Evolutionary conservation across 2,888 invertebrate species (phyloP).

Genomic region (Thelaira solivaga): DNA sequence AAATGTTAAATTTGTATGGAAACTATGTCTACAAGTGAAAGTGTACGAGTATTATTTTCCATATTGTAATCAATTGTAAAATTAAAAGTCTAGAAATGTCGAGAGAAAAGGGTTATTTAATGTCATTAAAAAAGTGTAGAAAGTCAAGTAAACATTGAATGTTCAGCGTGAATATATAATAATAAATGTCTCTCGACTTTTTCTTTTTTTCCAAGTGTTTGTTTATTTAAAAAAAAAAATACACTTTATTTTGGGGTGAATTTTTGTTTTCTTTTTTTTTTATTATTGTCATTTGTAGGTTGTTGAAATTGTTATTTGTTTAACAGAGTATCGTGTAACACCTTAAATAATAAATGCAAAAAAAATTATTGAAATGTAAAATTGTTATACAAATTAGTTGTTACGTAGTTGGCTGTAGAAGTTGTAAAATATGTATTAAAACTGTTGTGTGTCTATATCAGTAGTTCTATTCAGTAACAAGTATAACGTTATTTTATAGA

Average conservation of each 20-base stretch:
- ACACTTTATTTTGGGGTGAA: slow-evolving; percentile 27
- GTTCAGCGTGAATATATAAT: background rate
- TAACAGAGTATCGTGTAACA: slow-evolving; percentile 56
- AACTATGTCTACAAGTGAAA: slow-evolving; percentile 59
- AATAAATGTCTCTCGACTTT: slow-evolving; percentile 23
- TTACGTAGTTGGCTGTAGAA: background rate
- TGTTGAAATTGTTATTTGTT: slow-evolving; percentile 57
- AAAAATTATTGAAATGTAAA: slow-evolving; percentile 57
- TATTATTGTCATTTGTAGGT: slow-evolving; percentile 25
- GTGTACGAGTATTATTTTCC: slow-evolving; percentile 51
- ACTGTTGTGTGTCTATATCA: too few species aligned
- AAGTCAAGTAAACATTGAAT: slow-evolving; percentile 49
- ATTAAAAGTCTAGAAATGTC: slow-evolving; percentile 33
- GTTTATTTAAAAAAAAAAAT: slow-evolving; percentile 20
- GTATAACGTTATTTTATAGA: too few species aligned
- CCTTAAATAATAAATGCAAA: slow-evolving; percentile 48
- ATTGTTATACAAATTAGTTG: slow-evolving; percentile 52
- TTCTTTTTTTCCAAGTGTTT: background rate
- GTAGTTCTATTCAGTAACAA: too few species aligned
- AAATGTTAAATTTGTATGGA: background rate
- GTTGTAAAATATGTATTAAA: too few species aligned
- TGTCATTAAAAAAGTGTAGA: slow-evolving; percentile 45
- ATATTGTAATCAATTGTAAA: slow-evolving; percentile 53
- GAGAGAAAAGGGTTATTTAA: slow-evolving; percentile 34
- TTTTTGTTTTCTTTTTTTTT: too few species aligned